Evolutionary conservation across 2,797 vertebrate genomes (phyloP).

Genomic region (Protosalanx chinensis): DNA sequence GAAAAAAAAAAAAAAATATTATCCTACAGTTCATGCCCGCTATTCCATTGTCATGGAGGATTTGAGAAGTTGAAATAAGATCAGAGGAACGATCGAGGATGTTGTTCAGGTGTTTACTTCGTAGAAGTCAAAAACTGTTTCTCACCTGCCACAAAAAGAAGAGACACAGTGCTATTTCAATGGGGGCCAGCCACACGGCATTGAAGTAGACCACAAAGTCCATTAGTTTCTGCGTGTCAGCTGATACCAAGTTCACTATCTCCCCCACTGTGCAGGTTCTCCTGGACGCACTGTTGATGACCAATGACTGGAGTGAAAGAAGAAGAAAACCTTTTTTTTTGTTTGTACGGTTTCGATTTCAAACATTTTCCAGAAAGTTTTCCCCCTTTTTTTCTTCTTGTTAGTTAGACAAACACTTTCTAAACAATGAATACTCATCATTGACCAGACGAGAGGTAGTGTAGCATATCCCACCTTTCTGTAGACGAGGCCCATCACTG

Average conservation of each 20-base stretch:
- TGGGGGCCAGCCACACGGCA: slow-evolving; percentile 77
- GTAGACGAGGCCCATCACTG: slow-evolving; percentile 88
- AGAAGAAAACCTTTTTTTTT: neutral
- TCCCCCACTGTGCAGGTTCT: slow-evolving; percentile 73
- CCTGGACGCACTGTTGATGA: slow-evolving; percentile 72
- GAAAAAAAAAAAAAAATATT: slow-evolving; percentile 32
- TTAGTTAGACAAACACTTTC: neutral
- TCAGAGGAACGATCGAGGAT: neutral
- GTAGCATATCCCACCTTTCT: slow-evolving; percentile 81
- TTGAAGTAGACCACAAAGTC: slow-evolving; percentile 83
- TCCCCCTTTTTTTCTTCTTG: neutral
- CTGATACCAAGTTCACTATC: slow-evolving; percentile 82
- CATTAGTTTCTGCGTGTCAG: slow-evolving; percentile 82
- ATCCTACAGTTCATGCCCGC: neutral
- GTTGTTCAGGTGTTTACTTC: neutral
- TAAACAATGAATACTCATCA: neutral
- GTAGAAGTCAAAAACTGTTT: neutral
- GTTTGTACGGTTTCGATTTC: too few relatives aligned
- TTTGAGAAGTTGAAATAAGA: neutral
- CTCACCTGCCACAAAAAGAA: slow-evolving; percentile 86
- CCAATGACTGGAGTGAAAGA: slow-evolving; percentile 69
- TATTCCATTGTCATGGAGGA: too few relatives aligned
- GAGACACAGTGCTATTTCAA: slow-evolving; percentile 81
- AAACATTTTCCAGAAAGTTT: too few relatives aligned
- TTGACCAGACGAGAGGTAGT: neutral